Conservation (phyloP, 1,140 invertebrate genomes). For the Mesaphorura yosii region DNA sequence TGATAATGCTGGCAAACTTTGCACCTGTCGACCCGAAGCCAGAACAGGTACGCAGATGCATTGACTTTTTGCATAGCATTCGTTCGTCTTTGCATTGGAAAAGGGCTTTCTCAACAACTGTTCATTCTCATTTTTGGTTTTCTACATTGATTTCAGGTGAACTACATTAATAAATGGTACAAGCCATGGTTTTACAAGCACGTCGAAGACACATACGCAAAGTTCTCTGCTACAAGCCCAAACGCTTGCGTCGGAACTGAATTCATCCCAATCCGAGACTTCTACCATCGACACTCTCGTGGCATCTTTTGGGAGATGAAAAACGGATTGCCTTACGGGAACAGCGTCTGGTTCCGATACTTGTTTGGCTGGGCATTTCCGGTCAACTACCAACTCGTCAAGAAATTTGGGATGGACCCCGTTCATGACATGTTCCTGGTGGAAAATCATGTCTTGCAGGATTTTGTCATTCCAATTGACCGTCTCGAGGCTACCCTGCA, state of each 20-base stretch:
- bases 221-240: no score
- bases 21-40: no score
- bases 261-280: constrained; percentile 64
- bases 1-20: no score
- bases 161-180: constrained; percentile 1
- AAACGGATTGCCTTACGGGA: not conserved
- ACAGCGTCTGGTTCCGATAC: not conserved
- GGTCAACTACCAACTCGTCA: not conserved
- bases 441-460: constrained; percentile 1
- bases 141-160: no score
- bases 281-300: constrained; percentile 66
- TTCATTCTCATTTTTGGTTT: no score
- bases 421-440: not conserved
- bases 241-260: no score
- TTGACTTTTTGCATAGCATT: no score
- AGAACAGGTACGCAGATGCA: no score
- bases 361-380: constrained; percentile 6
- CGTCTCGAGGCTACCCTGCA: not conserved
- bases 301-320: constrained; percentile 58
- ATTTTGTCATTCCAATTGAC: constrained; percentile 3
- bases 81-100: no score
- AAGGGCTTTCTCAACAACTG: no score
- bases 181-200: constrained; percentile 10
- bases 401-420: not conserved
- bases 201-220: no score